Base-by-base conservation (phyloP, 1,140 invertebrate species). In the Ladona fulva region DNA sequence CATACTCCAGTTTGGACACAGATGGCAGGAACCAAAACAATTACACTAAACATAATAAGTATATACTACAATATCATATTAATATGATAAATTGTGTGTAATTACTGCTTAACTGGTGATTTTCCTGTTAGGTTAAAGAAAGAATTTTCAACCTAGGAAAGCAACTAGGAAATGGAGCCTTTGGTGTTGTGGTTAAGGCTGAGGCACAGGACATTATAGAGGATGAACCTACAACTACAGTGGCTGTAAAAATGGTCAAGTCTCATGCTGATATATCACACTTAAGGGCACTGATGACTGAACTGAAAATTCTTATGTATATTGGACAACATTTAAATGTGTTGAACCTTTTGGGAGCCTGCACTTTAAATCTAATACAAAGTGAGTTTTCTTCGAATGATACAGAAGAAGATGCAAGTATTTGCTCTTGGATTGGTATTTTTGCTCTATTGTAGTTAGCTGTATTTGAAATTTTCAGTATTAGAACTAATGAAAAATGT, bases 221-320 rank as follows among this genome's bases (percentile, higher is more conserved):
- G 77, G 80, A 81, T 76, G 81, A 83, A 78, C 42, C 81, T 42
- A 8, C 24, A 19, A 82, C 83, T 12, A 81, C 80, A 19, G 82
- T 86, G 25, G 82, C 83, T 16, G 82, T 85, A 25, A 85, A 85
- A 81, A 84, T 83, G 82, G 81, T 82, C 14, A 84, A 83, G 80
- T 81, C 79, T 22, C 75, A 81, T 77, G 78, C 80, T n/a, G 82
- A 85, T 75, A 79, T 81, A 42, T 80, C 82, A 22, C 82, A 84
- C 25, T 78, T 85, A 19, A 80, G 85, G 75, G 81, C 88, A 0
- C 81, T 89, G 25, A 79, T 88, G 74, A 85, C 85, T n/a, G 88
- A 89, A 81, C 81, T 89, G 24, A 89, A 89, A 81, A 87, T 89
- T 74, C 83, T 89, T 66, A 88, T 87, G 74, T 87, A 88, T 78